Conservation (phyloP, 2,888 invertebrate genomes). For the Gisinianus flammeolus region DNA sequence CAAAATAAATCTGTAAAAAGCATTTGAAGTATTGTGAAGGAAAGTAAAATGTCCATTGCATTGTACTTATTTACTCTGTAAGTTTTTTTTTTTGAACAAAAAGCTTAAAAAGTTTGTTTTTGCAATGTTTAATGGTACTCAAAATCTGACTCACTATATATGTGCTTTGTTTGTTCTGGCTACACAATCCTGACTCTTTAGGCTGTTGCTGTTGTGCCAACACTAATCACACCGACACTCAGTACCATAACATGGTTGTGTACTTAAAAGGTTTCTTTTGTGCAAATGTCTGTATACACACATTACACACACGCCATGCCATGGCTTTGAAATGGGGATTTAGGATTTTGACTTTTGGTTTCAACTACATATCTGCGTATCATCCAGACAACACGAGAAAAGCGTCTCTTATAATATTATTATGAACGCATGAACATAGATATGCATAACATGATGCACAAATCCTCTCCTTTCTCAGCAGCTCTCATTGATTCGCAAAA, state of each 20-base stretch:
- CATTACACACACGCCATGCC: too few species aligned
- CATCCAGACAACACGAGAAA: too few species aligned
- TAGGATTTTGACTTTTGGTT: too few species aligned
- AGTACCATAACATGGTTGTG: not conserved
- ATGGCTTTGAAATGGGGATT: too few species aligned
- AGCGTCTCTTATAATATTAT: too few species aligned
- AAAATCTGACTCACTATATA: not conserved
- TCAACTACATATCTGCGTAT: too few species aligned
- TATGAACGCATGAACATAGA: not conserved
- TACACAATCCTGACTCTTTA: constrained; percentile 4
- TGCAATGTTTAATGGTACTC: not conserved
- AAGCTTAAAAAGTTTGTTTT: constrained; percentile 6
- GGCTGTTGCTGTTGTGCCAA: not conserved
- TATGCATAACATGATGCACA: too few species aligned
- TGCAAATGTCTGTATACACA: not conserved
- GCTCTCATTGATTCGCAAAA: constrained; percentile 32
- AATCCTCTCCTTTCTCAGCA: constrained; percentile 4
- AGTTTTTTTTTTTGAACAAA: not conserved
- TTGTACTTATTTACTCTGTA: not conserved
- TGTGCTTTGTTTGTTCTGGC: not conserved
- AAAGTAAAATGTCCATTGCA: constrained; percentile 8
- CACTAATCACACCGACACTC: constrained; percentile 8
- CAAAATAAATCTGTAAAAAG: constrained; percentile 19
- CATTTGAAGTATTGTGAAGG: not conserved
- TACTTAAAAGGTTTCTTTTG: constrained; percentile 1